Evolutionary conservation across 1,140 invertebrate species (phyloP).

Genomic region (Octopus bimaculoides): DNA sequence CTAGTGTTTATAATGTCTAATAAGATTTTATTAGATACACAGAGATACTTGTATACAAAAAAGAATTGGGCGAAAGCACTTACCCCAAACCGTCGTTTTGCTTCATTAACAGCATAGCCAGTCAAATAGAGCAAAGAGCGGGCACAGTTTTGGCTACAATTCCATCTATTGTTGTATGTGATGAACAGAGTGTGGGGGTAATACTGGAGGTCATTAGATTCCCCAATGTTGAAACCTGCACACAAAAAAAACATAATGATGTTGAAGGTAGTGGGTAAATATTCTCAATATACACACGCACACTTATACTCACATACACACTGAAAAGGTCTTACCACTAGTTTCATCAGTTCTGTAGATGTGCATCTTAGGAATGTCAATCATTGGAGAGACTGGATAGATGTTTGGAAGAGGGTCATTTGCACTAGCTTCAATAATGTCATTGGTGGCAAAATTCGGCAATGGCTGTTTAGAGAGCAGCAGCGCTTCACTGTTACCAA

Average conservation of each 20-base stretch:
- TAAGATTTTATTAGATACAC: no score
- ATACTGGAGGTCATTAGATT: background rate
- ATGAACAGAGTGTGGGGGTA: constrained; percentile 74
- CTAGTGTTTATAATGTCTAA: no score
- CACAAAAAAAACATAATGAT: background rate
- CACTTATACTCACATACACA: no score
- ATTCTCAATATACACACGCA: no score
- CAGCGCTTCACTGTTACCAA: constrained; percentile 65
- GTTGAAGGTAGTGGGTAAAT: no score
- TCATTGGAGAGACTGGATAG: constrained; percentile 68
- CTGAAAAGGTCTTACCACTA: no score
- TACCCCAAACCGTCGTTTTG: constrained; percentile 71
- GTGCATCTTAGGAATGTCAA: constrained; percentile 57
- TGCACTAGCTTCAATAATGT: constrained; percentile 44
- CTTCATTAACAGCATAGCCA: constrained; percentile 73
- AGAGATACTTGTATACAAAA: no score
- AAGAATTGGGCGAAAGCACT: constrained; percentile 30
- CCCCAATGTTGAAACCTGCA: background rate
- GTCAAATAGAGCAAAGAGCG: constrained; percentile 31
- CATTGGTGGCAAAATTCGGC: constrained; percentile 59
- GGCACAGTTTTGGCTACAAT: constrained; percentile 38
- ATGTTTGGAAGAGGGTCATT: constrained; percentile 67
- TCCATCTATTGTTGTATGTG: constrained; percentile 65
- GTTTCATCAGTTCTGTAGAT: no score
- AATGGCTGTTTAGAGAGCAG: constrained; percentile 67